Percentiles rank a stretch among this genome's conserved stretches.
These are phyloP conservation scores for Mesorhabditis sp. DNA, from an alignment of 2,888 invertebrate species.

Conservation along the genomic window DNA sequence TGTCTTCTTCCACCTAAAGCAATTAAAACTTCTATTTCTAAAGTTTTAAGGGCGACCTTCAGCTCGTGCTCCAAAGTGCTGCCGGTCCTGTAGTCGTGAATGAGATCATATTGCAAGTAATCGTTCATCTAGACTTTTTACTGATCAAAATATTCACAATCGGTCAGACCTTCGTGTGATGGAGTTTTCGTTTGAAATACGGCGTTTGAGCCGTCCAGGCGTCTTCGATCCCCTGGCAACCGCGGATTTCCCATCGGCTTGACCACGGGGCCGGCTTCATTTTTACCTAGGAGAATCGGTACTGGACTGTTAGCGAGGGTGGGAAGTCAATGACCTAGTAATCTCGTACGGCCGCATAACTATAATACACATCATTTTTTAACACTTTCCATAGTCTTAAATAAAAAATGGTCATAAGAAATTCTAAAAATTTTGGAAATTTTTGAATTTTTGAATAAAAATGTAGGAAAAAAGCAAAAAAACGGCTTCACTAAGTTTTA, in stretches of 20 bases:
- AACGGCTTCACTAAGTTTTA: too few species aligned
- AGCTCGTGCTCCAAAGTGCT: constrained; percentile 48
- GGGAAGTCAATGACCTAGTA: too few species aligned
- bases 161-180: constrained; percentile 32
- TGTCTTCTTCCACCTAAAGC: constrained; percentile 26
- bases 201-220: constrained; percentile 49
- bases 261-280: constrained; percentile 76
- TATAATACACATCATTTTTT: too few species aligned
- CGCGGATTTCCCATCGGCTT: constrained; percentile 70
- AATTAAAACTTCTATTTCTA: not conserved
- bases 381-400: too few species aligned
- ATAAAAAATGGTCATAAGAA: not conserved
- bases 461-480: too few species aligned
- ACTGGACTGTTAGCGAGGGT: not conserved
- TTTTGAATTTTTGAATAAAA: too few species aligned
- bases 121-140: constrained; percentile 32
- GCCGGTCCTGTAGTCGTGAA: constrained; percentile 43
- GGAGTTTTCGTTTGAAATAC: constrained; percentile 52
- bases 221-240: constrained; percentile 50
- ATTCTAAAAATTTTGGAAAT: not conserved
- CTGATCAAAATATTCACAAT: not conserved
- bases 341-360: too few species aligned
- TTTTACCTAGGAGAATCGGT: constrained; percentile 60
- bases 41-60: not conserved
- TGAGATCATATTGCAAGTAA: constrained; percentile 50